Evolutionary conservation across 2,888 invertebrate species (phyloP).

Genomic region (Carterocephalus palaemon): DNA sequence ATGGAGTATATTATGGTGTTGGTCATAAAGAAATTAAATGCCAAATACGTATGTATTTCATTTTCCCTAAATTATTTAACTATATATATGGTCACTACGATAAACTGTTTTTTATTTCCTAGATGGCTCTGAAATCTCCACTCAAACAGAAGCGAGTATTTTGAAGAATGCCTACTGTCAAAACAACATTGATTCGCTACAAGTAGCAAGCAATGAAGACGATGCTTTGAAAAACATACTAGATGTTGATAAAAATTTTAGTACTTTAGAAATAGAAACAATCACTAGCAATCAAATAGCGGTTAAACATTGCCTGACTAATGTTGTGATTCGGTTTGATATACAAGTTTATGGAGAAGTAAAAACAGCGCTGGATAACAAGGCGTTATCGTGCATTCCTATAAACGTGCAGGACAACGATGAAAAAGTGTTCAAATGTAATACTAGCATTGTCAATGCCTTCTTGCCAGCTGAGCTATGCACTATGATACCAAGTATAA

Average conservation of each 20-base stretch:
- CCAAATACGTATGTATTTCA: conserved; percentile 10
- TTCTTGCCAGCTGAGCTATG: conserved; percentile 65
- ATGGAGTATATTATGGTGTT: conserved; percentile 56
- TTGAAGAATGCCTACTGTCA: conserved; percentile 17
- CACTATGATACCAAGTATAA: conserved; percentile 56
- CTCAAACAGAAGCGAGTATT: conserved; percentile 39
- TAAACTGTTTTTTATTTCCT: conserved; percentile 27
- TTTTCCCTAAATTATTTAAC: background rate
- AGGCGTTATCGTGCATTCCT: conserved; percentile 42
- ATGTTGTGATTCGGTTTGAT: conserved; percentile 61
- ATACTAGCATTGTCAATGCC: conserved; percentile 55
- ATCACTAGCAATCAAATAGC: conserved; percentile 45
- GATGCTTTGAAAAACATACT: conserved; percentile 39
- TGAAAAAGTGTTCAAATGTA: conserved; percentile 55
- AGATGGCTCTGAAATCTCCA: conserved; percentile 41
- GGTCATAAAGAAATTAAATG: conserved; percentile 33
- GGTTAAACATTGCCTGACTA: conserved; percentile 56
- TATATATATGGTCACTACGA: background rate
- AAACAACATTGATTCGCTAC: conserved; percentile 17
- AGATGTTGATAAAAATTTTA: conserved; percentile 35
- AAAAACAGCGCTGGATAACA: conserved; percentile 29
- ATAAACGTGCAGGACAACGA: conserved; percentile 40
- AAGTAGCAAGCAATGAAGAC: conserved; percentile 22
- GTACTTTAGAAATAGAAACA: conserved; percentile 36
- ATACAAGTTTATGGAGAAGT: conserved; percentile 42